Evolutionary conservation across 1,140 invertebrate species (phyloP), one percentile per base, ranked within the genome.

Genomic region (Bilobella aurantiaca): DNA sequence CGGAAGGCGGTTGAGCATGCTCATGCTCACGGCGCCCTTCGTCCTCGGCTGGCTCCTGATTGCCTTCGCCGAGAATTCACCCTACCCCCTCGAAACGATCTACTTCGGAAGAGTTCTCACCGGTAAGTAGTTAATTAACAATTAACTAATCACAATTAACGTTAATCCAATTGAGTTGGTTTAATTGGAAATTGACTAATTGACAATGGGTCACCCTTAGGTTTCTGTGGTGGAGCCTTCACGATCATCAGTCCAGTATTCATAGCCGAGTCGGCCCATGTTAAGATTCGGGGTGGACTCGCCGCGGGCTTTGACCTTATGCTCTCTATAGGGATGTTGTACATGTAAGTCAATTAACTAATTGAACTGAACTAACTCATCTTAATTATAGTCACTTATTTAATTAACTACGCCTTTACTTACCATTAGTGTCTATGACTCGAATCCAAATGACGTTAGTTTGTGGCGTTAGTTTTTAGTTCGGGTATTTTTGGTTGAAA

Each of bases 221-320:
- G 71, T 21, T 64, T 69, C 56, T 68, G 66, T 59, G 69, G 59
- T 0, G 69, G 67, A 21, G 65, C 62, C 27, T 69, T 66, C 57
- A 65, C 76, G n/a, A 75, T 79, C 3, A 74, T 74, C 42, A 74
- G 72, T 29, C 83, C 84, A 0, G 79, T 85, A 68, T 86, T 85
- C 69, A 75, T 85, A 1, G 81, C 81, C 14, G 85, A 86, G 75
- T 81, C 84, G 5, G 80, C 81, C 1, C 80, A 80, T 12, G 80
- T 84, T 63, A 81, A 84, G 1, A 86, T 91, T 66, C 80, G 91
- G 31, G 91, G 91, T 2, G 84, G 84, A 1, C 77, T 93, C 1
- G 89, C 90, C 0, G 86, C 90, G 0, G 85, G 88, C 72, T 88
- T 89, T 68, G 88, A 91, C 73, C 76, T 91, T 14, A 85, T 87